Evolutionary conservation across 2,888 invertebrate genomes (phyloP).

Genomic region (Xylocampa areola): DNA sequence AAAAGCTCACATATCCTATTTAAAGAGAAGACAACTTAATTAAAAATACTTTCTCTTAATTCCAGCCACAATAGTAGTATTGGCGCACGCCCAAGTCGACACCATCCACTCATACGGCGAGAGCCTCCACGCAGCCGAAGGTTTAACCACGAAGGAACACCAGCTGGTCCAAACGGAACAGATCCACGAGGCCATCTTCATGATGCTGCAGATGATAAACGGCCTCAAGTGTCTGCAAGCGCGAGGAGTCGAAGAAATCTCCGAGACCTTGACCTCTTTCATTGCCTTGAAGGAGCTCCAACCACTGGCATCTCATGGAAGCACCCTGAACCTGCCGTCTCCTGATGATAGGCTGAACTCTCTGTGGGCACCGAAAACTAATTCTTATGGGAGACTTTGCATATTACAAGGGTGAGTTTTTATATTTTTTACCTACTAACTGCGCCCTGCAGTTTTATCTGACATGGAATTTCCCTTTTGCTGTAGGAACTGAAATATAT

Average conservation of each 20-base stretch:
- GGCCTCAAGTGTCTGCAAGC: constrained; percentile 95
- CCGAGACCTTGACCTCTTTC: constrained; percentile 92
- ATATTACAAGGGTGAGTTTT: constrained; percentile 92
- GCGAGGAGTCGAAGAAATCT: constrained; percentile 94
- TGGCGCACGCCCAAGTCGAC: constrained; percentile 93
- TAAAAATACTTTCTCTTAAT: constrained; percentile 39
- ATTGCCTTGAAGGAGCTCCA: constrained; percentile 91
- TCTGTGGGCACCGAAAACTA: constrained; percentile 85
- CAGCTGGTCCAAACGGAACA: constrained; percentile 85
- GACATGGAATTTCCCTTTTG: no score
- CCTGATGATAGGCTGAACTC: constrained; percentile 84
- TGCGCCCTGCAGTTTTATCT: no score
- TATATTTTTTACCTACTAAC: not conserved
- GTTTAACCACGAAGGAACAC: constrained; percentile 80
- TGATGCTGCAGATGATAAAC: constrained; percentile 94
- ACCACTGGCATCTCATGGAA: constrained; percentile 67
- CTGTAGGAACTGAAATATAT: no score
- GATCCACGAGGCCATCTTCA: constrained; percentile 92
- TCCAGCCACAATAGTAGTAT: constrained; percentile 93
- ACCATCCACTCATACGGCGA: constrained; percentile 93
- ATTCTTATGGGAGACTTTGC: constrained; percentile 91
- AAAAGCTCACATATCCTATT: no score
- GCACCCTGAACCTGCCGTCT: constrained; percentile 67
- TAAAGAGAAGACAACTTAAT: not conserved
- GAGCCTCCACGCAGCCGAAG: constrained; percentile 89